A percentile compares a stretch with the other conserved stretches of the same genome.
Evolutionary conservation across 2,113 vertebrate species (phyloP).

Genomic region (Xiphias gladius): DNA sequence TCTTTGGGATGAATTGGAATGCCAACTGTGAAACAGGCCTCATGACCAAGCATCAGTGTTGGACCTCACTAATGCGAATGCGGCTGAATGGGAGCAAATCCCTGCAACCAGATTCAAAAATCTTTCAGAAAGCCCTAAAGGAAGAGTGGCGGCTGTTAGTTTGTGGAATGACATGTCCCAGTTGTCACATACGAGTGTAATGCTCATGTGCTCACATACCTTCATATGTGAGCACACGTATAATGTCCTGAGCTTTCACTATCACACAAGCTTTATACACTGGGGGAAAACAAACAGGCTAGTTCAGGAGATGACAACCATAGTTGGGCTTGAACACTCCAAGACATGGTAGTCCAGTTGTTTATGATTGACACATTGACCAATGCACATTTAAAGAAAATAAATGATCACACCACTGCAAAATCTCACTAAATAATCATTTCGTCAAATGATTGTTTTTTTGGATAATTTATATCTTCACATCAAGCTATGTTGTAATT

Average conservation of each 20-base stretch:
- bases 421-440: background rate
- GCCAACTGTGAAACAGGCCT: no score
- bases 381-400: background rate
- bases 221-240: no score
- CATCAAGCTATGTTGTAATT: no score
- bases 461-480: no score
- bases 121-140: background rate
- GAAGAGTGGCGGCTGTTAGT: background rate
- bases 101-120: background rate
- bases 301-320: background rate
- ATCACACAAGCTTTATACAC: no score
- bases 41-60: no score
- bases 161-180: background rate
- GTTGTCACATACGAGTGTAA: no score
- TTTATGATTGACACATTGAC: background rate
- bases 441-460: background rate
- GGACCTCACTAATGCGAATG: background rate
- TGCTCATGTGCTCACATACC: no score
- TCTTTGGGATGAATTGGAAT: no score
- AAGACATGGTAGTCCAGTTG: background rate
- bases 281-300: background rate
- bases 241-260: no score
- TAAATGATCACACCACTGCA: background rate
- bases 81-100: no score
- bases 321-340: background rate